Evolutionary conservation across 1,140 invertebrate species (phyloP).

Genomic region (Rhopalosiphum padi): DNA sequence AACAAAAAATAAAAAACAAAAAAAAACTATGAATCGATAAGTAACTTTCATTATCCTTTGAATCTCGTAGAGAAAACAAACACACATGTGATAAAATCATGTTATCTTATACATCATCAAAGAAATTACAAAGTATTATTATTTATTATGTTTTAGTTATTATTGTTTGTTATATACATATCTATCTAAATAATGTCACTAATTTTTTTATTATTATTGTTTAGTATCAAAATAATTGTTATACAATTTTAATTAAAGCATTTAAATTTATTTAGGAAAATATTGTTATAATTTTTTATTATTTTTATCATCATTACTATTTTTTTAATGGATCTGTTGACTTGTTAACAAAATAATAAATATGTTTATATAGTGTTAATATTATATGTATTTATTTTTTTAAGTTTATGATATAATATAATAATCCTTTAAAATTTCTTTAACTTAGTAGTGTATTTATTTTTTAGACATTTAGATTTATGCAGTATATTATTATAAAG

Average conservation of each 20-base stretch:
- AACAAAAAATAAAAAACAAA: neutral
- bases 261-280: conserved; percentile 45
- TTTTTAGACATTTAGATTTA: conserved; percentile 27
- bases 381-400: conserved; percentile 31
- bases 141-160: conserved; percentile 49
- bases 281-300: conserved; percentile 39
- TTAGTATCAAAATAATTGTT: conserved; percentile 51
- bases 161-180: conserved; percentile 47
- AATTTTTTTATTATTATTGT: conserved; percentile 39
- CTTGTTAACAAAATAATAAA: conserved; percentile 32
- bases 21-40: conserved; percentile 18
- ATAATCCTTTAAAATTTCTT: conserved; percentile 41
- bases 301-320: conserved; percentile 32
- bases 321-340: conserved; percentile 24
- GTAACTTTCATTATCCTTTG: neutral
- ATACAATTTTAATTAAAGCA: conserved; percentile 43
- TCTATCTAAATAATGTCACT: conserved; percentile 20
- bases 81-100: conserved; percentile 35
- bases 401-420: conserved; percentile 16
- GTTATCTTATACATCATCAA: neutral
- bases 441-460: conserved; percentile 24
- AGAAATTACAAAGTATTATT: conserved; percentile 56
- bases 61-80: conserved; percentile 44
- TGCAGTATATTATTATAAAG: neutral
- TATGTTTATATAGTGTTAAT: conserved; percentile 55